phyloP scores from a whole-genome alignment of 2,888 invertebrate species.

The Idaea dimidiata region DNA sequence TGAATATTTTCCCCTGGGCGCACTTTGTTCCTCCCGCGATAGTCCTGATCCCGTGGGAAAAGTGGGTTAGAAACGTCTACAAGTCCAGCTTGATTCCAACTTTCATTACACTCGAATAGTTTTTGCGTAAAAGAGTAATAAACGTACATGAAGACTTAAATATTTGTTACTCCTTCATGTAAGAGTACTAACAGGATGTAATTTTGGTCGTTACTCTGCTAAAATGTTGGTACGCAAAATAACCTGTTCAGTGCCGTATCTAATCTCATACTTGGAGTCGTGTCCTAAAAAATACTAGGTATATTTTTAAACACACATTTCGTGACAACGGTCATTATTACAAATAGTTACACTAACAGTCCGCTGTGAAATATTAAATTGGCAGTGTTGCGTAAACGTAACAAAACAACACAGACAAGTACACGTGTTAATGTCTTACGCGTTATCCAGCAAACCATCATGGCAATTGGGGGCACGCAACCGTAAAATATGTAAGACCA shows the following conservation, averaged over 20 bases:
- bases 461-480: conserved; percentile 21
- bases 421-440: conserved; percentile 3
- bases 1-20: too few species aligned
- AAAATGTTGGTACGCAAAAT: background rate
- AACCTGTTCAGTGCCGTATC: background rate
- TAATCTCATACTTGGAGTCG: background rate
- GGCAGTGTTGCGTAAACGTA: conserved; percentile 13
- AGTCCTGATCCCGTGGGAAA: too few species aligned
- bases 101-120: too few species aligned
- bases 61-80: too few species aligned
- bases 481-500: background rate
- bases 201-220: background rate
- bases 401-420: background rate
- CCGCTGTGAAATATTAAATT: background rate
- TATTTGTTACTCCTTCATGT: background rate
- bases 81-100: too few species aligned
- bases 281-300: background rate
- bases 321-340: background rate
- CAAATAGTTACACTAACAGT: background rate
- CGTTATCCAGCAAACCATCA: conserved; percentile 12
- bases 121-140: too few species aligned
- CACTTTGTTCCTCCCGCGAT: too few species aligned
- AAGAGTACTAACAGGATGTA: background rate
- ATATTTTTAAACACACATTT: background rate
- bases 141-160: too few species aligned